Base-by-base conservation (phyloP, 37 sponge, comb jelly and placozoan species). In the Bolinopsis microptera region DNA sequence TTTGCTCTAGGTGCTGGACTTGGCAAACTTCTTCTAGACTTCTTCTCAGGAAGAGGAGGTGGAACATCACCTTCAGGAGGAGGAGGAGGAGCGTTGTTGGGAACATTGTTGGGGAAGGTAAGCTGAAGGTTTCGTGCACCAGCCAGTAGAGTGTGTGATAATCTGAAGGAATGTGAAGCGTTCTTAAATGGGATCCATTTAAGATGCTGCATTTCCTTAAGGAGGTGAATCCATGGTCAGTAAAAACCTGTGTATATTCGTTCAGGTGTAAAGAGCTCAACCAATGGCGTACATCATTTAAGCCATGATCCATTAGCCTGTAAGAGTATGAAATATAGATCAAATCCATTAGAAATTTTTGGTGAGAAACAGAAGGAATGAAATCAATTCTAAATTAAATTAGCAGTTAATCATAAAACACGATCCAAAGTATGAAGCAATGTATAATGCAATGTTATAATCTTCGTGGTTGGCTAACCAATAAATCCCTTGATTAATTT, bases 211-310 rank as follows among this genome's bases (percentile, higher is more conserved):
- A 72, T 72, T 72, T 72, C 75, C 5, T n/a, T 72, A 72, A 21
- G 75, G 31, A 72, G 75, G 75, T 24, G 26, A 30, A 72, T 24
- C 75, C 75, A 30, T 28, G 13, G 3, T 72, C 31, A 8, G 5
- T 21, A 28, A 72, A 72, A n/a, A 28, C 18, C 31, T 3, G 13
- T 30, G 31, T 30, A n/a, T 30, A 72, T 72, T 72, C 75, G 2
- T 28, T 2, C 5, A 72, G 75, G 5, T n/a, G 31, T 8, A 30
- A 72, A 24, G 75, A 30, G 26, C 31, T 28, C 5, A 72, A 28
- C 75, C 75, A 72, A 72, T 72, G 75, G 5, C 75, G 75, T 23
- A 72, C 75, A 28, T 72, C 75, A 28, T 72, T 72, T n/a, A 72
- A n/a, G 75, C 75, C 75, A 72, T 72, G 26, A 72, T 72, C 75